Evolutionary conservation across 2,888 invertebrate species (phyloP), one percentile per base, ranked within the genome.

Genomic region (Microctonus hyperodae): DNA sequence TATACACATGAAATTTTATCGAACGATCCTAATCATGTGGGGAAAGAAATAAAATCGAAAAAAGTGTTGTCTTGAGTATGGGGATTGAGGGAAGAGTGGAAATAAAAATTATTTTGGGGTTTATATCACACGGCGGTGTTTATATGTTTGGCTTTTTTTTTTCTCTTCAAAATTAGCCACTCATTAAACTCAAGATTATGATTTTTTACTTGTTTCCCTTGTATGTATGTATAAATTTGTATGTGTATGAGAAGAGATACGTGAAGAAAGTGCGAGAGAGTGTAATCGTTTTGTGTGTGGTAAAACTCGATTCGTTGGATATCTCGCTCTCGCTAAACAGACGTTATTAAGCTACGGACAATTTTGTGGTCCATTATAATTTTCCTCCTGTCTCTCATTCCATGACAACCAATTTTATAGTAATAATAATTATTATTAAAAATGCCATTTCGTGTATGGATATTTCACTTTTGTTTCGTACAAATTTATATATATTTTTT

Each of bases 91-190:
- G 16, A n/a, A 16, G 9, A 16, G 16, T 28, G 7, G 16, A 16
- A 16, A 44, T 44, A 44, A 44, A 44, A 16, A 44, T 44, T 20
- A 20, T 44, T 44, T 44, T 31, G 7, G 55, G 55, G 55, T 31
- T 55, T n/a, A 16, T 55, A 55, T 55, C 31, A 55, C 28, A 33
- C 16, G 44, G 44, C 28, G 3, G 28, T n/a, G n/a, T 40, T n/a
- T 40, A 2, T 6, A 1, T 44, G 44, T 1, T 4, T 10, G 35
- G 64, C 64, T 64, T 68, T 70, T 71, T 73, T 76, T 76, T 74
- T 74, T 75, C 73, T 70, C 72, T 65, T 68, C 70, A 74, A 75
- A 76, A 77, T 76, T 76, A 74, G 76, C 69, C 74, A 72, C 74
- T 75, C 74, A 76, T 77, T 75, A 76, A 75, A 74, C 55, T 64